A percentile compares a stretch with the other conserved stretches of the same genome.
Evolutionary conservation across 2,888 invertebrate genomes (phyloP).

Genomic region (Tiphia femorata): DNA sequence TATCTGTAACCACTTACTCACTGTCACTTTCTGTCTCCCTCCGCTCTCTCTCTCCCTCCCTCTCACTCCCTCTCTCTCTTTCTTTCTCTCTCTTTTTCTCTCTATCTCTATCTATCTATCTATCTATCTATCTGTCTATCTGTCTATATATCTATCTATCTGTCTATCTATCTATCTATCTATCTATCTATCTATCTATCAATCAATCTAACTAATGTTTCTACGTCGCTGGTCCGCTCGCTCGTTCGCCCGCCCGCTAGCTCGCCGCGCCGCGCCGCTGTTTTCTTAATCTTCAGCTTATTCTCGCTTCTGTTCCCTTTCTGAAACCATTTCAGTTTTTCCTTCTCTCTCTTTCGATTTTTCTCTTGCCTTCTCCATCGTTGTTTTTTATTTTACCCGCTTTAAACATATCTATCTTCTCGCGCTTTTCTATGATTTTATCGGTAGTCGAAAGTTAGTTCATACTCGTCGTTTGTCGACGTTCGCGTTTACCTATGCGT

Average conservation of each 20-base stretch:
- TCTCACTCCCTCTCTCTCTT: not conserved
- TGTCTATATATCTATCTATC: constrained; percentile 2
- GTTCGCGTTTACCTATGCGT: too few species aligned
- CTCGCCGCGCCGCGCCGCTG: too few species aligned
- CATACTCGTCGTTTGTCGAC: too few species aligned
- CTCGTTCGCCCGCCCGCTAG: not conserved
- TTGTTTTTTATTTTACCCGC: too few species aligned
- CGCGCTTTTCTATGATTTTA: too few species aligned
- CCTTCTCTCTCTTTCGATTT: too few species aligned
- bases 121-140: not conserved
- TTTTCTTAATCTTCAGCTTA: too few species aligned
- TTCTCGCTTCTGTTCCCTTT: constrained; percentile 57
- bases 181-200: constrained; percentile 4
- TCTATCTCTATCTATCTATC: not conserved
- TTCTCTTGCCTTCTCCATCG: too few species aligned
- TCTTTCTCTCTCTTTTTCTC: constrained; percentile 3
- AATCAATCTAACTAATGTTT: not conserved
- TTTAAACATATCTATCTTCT: too few species aligned
- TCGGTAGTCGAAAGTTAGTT: too few species aligned
- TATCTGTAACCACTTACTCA: constrained; percentile 13
- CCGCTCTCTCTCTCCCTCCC: constrained; percentile 1
- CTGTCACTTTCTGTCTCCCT: constrained; percentile 7
- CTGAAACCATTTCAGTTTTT: too few species aligned
- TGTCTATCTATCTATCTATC: constrained; percentile 22
- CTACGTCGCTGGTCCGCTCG: not conserved